Conservation (phyloP, 2,113 vertebrate species). For the Romanogobio albipinnatus region DNA sequence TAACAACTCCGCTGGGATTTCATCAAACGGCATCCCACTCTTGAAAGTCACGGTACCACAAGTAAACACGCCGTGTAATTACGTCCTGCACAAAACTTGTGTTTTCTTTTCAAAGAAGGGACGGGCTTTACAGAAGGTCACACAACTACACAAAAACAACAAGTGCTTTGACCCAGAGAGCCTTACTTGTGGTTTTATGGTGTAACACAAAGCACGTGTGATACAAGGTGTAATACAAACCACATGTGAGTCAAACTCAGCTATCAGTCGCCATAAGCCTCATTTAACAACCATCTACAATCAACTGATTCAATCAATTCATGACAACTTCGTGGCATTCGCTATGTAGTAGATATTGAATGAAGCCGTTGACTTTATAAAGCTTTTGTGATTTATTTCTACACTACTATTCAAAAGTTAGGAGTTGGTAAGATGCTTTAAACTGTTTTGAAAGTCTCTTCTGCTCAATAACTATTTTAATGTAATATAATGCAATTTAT, state of each 20-base stretch:
- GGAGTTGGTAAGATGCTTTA: too few relatives aligned
- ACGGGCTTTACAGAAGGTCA: not conserved
- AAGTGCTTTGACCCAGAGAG: not conserved
- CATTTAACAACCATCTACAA: not conserved
- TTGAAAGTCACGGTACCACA: not conserved
- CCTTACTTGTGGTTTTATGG: constrained; percentile 16
- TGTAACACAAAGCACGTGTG: not conserved
- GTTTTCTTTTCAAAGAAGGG: constrained; percentile 5
- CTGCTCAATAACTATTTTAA: not conserved
- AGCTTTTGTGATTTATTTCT: not conserved
- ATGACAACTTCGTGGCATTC: too few relatives aligned
- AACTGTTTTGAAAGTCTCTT: not conserved
- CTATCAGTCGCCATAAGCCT: not conserved
- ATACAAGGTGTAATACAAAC: not conserved
- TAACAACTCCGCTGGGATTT: constrained; percentile 7
- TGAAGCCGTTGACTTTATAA: not conserved
- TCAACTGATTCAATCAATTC: too few relatives aligned
- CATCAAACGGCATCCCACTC: not conserved
- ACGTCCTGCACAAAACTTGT: not conserved
- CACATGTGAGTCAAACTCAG: not conserved
- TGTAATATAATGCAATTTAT: not conserved
- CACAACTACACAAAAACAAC: not conserved
- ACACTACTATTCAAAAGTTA: not conserved
- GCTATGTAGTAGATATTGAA: too few relatives aligned
- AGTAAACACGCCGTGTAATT: not conserved